phyloP scores from a whole-genome alignment of 1,140 invertebrate species.

The Zaprionus ornatus region DNA sequence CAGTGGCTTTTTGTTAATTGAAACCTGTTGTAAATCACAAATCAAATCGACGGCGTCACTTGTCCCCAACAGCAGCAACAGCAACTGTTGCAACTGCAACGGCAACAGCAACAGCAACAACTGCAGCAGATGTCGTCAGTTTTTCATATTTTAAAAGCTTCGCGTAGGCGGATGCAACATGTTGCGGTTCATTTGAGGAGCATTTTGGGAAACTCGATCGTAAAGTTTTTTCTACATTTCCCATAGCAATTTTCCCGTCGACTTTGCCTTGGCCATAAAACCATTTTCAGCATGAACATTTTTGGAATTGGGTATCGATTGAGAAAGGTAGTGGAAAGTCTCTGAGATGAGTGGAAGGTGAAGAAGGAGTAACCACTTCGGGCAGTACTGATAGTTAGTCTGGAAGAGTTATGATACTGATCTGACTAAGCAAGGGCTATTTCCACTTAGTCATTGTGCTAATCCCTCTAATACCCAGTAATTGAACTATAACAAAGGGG shows the following conservation, averaged over 20 bases:
- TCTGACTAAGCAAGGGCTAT: neutral
- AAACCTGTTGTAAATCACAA: slow-evolving; percentile 70
- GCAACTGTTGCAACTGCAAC: slow-evolving; percentile 6
- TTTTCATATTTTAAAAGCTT: slow-evolving; percentile 53
- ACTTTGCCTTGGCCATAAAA: neutral
- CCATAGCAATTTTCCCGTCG: neutral
- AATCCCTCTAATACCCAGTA: neutral
- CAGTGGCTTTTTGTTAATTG: slow-evolving; percentile 50
- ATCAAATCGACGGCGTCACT: slow-evolving; percentile 55
- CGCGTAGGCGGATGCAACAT: slow-evolving; percentile 17
- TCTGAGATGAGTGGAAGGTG: no score
- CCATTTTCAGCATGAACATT: neutral
- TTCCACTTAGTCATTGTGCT: neutral
- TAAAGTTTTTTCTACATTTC: neutral
- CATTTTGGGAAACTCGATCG: slow-evolving; percentile 8
- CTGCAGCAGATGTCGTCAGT: slow-evolving; percentile 50
- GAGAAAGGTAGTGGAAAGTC: neutral
- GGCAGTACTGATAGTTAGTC: no score
- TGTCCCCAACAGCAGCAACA: slow-evolving; percentile 33
- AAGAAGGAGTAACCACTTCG: no score
- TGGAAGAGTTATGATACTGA: no score
- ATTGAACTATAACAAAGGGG: neutral
- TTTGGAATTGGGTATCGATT: neutral
- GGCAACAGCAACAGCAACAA: slow-evolving; percentile 8
- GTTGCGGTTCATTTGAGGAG: slow-evolving; percentile 25